phyloP scores from a whole-genome alignment of 2,113 vertebrate genomes.

The Gobiocypris rarus region DNA sequence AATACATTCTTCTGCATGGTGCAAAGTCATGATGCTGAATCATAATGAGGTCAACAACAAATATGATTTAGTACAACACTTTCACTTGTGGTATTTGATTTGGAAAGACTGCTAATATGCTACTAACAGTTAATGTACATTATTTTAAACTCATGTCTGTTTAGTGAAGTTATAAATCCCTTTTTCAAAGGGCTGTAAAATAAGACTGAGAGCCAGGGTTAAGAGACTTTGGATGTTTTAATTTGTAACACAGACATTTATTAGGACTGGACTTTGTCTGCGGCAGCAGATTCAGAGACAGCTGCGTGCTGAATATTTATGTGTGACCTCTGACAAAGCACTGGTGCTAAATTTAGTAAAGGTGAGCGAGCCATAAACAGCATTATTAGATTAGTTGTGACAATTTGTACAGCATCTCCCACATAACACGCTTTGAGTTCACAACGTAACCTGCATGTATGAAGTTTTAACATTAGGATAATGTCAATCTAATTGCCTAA shows the following conservation, averaged over 20 bases:
- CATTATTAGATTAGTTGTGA: not conserved
- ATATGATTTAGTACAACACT: not conserved
- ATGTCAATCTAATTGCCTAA: not conserved
- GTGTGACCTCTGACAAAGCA: constrained; percentile 24
- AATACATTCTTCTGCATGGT: not conserved
- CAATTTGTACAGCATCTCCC: not conserved
- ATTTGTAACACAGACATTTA: constrained; percentile 7
- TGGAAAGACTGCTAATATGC: not conserved
- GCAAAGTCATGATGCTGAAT: not conserved
- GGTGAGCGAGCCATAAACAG: not conserved
- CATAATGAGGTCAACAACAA: not conserved
- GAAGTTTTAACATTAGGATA: not conserved
- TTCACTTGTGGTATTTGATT: not conserved
- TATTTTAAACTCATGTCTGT: not conserved
- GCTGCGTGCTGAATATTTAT: not conserved
- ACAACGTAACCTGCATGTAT: not conserved
- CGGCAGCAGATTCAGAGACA: not conserved
- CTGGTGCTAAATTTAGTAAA: constrained; percentile 13
- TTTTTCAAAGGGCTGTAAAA: not conserved
- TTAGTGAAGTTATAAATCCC: not conserved
- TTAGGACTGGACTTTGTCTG: constrained; percentile 7
- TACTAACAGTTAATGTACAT: not conserved
- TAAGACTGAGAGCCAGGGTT: not conserved
- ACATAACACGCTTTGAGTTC: not conserved
- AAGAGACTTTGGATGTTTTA: not conserved